A percentile compares a stretch with the other conserved stretches of the same genome.
Conservation (phyloP, 2,113 vertebrate species). For the Natator depressus region DNA sequence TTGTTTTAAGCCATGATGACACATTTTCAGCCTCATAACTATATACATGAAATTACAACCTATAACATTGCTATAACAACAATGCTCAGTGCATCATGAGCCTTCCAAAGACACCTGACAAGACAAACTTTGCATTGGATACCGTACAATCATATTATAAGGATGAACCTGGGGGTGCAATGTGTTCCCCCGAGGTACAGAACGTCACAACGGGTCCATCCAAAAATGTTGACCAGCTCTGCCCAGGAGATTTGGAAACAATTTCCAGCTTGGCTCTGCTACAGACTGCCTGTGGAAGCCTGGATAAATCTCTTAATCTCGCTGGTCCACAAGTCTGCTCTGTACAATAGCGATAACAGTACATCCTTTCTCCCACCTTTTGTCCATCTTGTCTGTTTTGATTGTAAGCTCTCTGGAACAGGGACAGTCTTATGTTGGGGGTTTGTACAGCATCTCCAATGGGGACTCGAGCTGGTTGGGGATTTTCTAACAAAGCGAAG, state of each 20-base stretch:
- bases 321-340: slow-evolving; percentile 14
- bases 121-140: too few species aligned
- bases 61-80: too few species aligned
- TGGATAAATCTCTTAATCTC: slow-evolving; percentile 7
- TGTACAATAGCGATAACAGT: not conserved
- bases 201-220: too few species aligned
- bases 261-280: not conserved
- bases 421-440: slow-evolving; percentile 4
- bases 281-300: not conserved
- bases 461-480: not conserved
- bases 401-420: slow-evolving; percentile 33
- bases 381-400: slow-evolving; percentile 28
- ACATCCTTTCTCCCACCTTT: slow-evolving; percentile 46
- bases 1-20: too few species aligned
- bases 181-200: too few species aligned
- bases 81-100: too few species aligned
- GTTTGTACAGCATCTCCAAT: slow-evolving; percentile 47
- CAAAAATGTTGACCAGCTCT: not conserved
- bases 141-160: too few species aligned
- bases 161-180: too few species aligned
- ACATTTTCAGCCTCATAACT: too few species aligned
- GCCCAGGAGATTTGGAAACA: not conserved
- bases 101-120: too few species aligned
- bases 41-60: too few species aligned
- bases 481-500: not conserved